Base-by-base conservation (phyloP, 2,113 vertebrate genomes). In the Gnathonemus longibarbis region DNA sequence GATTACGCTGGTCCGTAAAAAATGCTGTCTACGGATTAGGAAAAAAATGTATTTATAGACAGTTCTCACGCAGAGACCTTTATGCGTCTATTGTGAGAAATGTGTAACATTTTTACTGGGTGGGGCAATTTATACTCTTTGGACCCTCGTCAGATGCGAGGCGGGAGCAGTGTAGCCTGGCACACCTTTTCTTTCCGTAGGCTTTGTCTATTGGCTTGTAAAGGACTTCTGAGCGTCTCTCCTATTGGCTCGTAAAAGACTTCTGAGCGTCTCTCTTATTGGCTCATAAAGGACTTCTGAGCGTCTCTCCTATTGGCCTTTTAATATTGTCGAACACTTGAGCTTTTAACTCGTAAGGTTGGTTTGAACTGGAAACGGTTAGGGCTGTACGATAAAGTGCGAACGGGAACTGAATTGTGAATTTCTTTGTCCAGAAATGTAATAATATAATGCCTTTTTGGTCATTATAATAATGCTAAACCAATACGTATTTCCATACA, bases 31-130 rank as follows among this genome's bases (percentile, higher is more conserved):
- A 58, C 13, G 45, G 56, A 89, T 39, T 35, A 42, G 35, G 74
- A 6, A 42, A 74, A 80, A 80, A 2, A 42, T 6, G 7, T 35
- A 2, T 62, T 13, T 56, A 66, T 0, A 45, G 84, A 70, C 39
- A 89, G 35, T 80, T 93, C 94, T 94, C 91, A 94, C 94, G 90
- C 15, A 0, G 17, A 10, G 93, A 92, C 89, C 83, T 87, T 93
- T 90, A 95, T 45, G 94, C 85, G 92, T 92, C 94, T 91, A 86
- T 87, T 91, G 92, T 93, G 92, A 94, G 94, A 94, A 90, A 90
- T 92, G 52, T 92, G 52, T 52, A 91, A 19, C 70, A 50, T 1
- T 3, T 21, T 0, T 0, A 3, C 53, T 27, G 46, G 92, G 90
- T 74, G 90, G 88, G 53, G 90, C 19, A 0, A 83, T 93, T 93